These are phyloP conservation scores for Pyralis farinalis DNA, from an alignment of 2,888 invertebrate species.

Conservation along the genomic window DNA sequence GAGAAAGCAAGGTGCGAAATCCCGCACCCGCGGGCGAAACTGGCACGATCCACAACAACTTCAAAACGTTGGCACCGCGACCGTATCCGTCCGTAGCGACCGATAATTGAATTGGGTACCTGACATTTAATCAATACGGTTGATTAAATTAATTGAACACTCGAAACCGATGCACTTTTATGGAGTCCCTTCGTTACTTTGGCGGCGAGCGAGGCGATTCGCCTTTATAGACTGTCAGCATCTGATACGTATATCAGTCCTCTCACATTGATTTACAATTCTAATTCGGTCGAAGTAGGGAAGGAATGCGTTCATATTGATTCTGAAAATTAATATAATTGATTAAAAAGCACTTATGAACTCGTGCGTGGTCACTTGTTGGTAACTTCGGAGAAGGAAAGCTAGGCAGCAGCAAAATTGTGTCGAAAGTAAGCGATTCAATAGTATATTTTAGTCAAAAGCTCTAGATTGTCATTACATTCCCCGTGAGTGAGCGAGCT, in stretches of 20 bases:
- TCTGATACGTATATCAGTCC: slow-evolving; percentile 24
- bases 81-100: slow-evolving; percentile 38
- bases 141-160: slow-evolving; percentile 72
- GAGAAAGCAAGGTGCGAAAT: slow-evolving; percentile 49
- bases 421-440: no score
- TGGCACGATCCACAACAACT: slow-evolving; percentile 22
- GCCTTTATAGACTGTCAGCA: slow-evolving; percentile 25
- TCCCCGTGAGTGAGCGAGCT: no score
- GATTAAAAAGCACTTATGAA: no score
- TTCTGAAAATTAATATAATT: no score
- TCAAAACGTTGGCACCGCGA: slow-evolving; percentile 38
- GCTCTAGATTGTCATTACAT: no score
- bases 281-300: slow-evolving; percentile 15
- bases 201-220: slow-evolving; percentile 26
- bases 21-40: slow-evolving; percentile 39
- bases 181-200: slow-evolving; percentile 38
- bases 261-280: slow-evolving; percentile 27
- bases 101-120: slow-evolving; percentile 73
- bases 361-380: no score
- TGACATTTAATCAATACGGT: slow-evolving; percentile 74
- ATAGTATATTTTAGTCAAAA: no score
- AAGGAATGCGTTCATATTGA: no score
- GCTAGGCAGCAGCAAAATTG: no score
- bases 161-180: slow-evolving; percentile 62
- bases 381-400: no score